Percentiles rank a stretch among this genome's conserved stretches.
Evolutionary conservation across 1,140 invertebrate species (phyloP).

Genomic region (Artemia franciscana): DNA sequence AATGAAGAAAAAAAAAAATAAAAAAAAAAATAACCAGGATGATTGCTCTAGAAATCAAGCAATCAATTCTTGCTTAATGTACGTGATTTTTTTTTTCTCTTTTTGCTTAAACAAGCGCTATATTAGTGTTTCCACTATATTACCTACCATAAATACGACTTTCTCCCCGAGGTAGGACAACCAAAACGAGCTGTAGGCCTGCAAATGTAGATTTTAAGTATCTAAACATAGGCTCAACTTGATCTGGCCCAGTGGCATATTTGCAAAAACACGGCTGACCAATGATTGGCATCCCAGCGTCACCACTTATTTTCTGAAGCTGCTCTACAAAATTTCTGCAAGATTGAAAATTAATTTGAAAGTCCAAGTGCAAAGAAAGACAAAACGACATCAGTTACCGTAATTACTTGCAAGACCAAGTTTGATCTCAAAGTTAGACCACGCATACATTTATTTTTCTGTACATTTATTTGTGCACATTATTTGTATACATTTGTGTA

Average conservation of each 20-base stretch:
- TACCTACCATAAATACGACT: slow-evolving; percentile 89
- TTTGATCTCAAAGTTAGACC: too few relatives aligned
- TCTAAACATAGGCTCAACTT: slow-evolving; percentile 99
- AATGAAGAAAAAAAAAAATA: slow-evolving; percentile 6
- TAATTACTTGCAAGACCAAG: too few relatives aligned
- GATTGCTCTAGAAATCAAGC: not conserved
- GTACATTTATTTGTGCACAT: too few relatives aligned
- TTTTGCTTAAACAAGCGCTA: not conserved
- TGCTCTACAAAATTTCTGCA: slow-evolving; percentile 84
- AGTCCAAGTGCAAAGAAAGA: too few relatives aligned
- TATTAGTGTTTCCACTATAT: too few relatives aligned
- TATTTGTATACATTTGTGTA: too few relatives aligned
- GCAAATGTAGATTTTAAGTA: slow-evolving; percentile 92
- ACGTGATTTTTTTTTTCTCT: too few relatives aligned
- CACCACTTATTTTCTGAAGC: slow-evolving; percentile 93
- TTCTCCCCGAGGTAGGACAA: slow-evolving; percentile 94
- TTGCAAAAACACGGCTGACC: slow-evolving; percentile 40
- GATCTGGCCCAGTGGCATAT: slow-evolving; percentile 96
- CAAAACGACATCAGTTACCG: too few relatives aligned
- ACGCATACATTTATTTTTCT: too few relatives aligned
- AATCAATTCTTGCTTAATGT: not conserved
- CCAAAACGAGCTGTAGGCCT: slow-evolving; percentile 86
- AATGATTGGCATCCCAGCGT: slow-evolving; percentile 98
- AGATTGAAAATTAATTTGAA: too few relatives aligned
- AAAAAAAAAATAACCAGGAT: slow-evolving; percentile 4